Base-by-base conservation (phyloP, 2,113 vertebrate genomes). In the Cathartes aura region DNA sequence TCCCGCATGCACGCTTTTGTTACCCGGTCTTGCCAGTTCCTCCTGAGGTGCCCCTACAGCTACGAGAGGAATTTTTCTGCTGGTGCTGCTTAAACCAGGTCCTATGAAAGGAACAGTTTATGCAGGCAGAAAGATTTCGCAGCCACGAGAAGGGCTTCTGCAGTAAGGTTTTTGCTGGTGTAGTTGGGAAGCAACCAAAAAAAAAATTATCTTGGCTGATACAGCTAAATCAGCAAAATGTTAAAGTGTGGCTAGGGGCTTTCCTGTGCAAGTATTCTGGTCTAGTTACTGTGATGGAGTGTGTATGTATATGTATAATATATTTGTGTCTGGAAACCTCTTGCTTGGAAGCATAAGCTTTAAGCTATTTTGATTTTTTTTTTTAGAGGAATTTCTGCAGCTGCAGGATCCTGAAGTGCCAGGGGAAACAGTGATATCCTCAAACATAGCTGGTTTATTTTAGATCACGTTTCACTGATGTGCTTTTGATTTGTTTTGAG, bases 401-500 rank as follows among this genome's bases (percentile, higher is more conserved):
- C 87, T 96, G 68, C 83, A 82, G 76, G 53, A 73, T 70, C 43
- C 47, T 67, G 42, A 76, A 76, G 63, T 16, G 3, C 58, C 55
- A 90, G 91, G 40, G 90, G 55, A 93, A 90, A 58, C 14, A 56
- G 18, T 15, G 47, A 75, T 92, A 84, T 59, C 66, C 47, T 95
- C 56, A 95, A 82, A 87, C n/a, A 43, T 53, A 78, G 42, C 43
- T 70, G 42, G 4, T 72, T 95, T 93, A 47, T 70, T 96, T 93
- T 90, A 83, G 64, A 70, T 95, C 72, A n/a, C 6, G 3, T 92
- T 86, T 90, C 82, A 91, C 13, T 53, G 50, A 70, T 82, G 53
- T 76, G 79, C 87, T 93, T 93, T 87, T 81, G 63, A 70, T 89
- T 83, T 89, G 50, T 86, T 89, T 94, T 88, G 91, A 90, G 79